Evolutionary conservation across 2,797 vertebrate genomes (phyloP), one percentile per base, ranked within the genome.

Genomic region (Furcifer pardalis): DNA sequence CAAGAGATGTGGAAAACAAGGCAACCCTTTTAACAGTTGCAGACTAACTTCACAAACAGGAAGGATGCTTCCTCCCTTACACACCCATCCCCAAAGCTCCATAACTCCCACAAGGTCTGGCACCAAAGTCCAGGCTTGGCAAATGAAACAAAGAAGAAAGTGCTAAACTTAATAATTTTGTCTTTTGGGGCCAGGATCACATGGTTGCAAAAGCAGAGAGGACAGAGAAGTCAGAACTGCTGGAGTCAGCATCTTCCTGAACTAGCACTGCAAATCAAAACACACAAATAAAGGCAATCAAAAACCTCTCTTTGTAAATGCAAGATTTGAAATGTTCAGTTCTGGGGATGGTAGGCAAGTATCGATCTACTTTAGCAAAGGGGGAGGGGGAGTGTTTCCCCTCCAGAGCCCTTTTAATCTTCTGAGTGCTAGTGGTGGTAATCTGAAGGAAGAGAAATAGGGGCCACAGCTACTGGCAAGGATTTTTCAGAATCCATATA

Each of bases 401-500:
- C 68, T 44, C 27, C 17, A 66, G 72, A 35, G 69, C 63, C 77
- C 13, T 71, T 68, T 81, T 35, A 49, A 78, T 69, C 78, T 83
- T 73, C 69, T 15, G 17, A 56, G 83, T 13, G 83, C 65, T 72
- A 13, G 37, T 65, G 37, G 32, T 35, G 17, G 78, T 46, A 60
- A 77, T 10, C 49, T 73, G 5, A 1, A 44, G 23, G 42, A 12
- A 30, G n/a, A 79, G 62, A 59, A 65, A 60, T 81, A 0, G 37
- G 60, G 63, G 76, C 88, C 89, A 56, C 1, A 60, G 82, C 76
- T 46, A 5, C 71, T 68, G 59, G 66, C 25, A 81, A 81, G 5
- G 75, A 68, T 77, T 83, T 83, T 5, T 81, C 84, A 13, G 25
- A 21, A 15, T 77, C 74, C 69, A 65, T 60, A 68, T 27, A n/a